Base-by-base conservation (phyloP, 1,140 invertebrate genomes). In the Neodiprion fabricii region DNA sequence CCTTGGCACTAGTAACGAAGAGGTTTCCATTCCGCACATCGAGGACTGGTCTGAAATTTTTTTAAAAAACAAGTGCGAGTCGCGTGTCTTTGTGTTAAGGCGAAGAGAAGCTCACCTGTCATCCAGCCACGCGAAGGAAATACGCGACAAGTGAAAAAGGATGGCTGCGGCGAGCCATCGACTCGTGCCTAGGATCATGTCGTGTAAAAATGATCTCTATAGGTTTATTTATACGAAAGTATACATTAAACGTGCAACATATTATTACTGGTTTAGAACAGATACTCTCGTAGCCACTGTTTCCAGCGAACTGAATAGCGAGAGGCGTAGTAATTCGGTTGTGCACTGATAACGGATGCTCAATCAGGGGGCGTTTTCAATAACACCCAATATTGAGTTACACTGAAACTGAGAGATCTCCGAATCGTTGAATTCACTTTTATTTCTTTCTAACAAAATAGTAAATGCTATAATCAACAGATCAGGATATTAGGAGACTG, bases 11-110 rank as follows among this genome's bases (percentile, higher is more conserved):
- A 75, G 91, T 88, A 28, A 94, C 89, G 72, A 91, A 88, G n/a
- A 94, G 84, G 83, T 93, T 89, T 71, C 93, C 93, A 85, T 92
- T 89, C 23, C 84, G 83, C 12, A 91, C 87, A 74, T 91, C 89
- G 66, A 94, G 90, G 82, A 91, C 89, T 0, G 93, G 92, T 71
- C 93, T 92, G 76, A 72, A 80, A 82, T 49, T 11, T 53, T 69
- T 75, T 73, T 67, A 74, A n/a, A 75, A 72, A 67, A 70, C 48
- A 4, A 14, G 61, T 3, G 12, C 12, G 4, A 5, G 12, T 14
- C 12, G 12, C 61, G 17, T 3, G 28, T 2, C 28, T 2, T 40
- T 40, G 1, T 40, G 28, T 40, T 40, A 40, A 40, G 28, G 5
- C 28, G 28, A 40, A 40, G 5, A 21, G 5, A 40, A 10, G 11